Base-by-base conservation (phyloP, 2,888 invertebrate genomes). In the Mythimna impura region DNA sequence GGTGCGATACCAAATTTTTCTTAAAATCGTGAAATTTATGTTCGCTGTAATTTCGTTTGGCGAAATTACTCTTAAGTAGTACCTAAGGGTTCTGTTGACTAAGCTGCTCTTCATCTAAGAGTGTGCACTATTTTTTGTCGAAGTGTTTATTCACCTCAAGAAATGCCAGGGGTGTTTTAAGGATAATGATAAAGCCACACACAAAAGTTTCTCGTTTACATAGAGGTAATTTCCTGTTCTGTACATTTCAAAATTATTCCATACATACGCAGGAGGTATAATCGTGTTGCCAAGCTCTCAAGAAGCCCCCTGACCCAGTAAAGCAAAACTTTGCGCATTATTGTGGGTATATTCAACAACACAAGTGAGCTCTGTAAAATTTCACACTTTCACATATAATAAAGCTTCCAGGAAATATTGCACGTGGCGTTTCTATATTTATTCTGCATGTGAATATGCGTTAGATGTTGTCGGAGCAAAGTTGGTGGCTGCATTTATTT, bases 1-100 rank as follows among this genome's bases (percentile, higher is more conserved):
- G 95, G 94, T 94, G 94, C 92, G 90, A 89, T 88, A 88, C 89
- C 88, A 89, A 91, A 89, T 93, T 93, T 94, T 93, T 94, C 91
- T 92, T 92, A 91, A 93, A 94, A 93, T 93, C 91, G 88, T 81
- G 78, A 90, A 91, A 93, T 93, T 93, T 93, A 93, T 92, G 88
- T 84, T 81, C 83, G 73, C 80, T 83, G 87, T 90, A 91, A 91
- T 91, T 91, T 88, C 82, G 83, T 89, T 89, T 86, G 86, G 84
- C 82, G 83, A 86, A 91, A 91, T 91, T 89, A 87, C 86, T 88
- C 81, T 87, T 74, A 60, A 84, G 73, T 62, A 85, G 82, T 79
- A 25, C 25, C 25, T 25, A 74, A 77, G 50, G 9, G 64, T 25
- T 61, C 36, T 66, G 70, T 76, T 77, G 76, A 72, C 64, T 70